These are phyloP conservation scores for Myanophis thanlyinensis DNA, from an alignment of 2,113 vertebrate genomes.

Conservation along the genomic window DNA sequence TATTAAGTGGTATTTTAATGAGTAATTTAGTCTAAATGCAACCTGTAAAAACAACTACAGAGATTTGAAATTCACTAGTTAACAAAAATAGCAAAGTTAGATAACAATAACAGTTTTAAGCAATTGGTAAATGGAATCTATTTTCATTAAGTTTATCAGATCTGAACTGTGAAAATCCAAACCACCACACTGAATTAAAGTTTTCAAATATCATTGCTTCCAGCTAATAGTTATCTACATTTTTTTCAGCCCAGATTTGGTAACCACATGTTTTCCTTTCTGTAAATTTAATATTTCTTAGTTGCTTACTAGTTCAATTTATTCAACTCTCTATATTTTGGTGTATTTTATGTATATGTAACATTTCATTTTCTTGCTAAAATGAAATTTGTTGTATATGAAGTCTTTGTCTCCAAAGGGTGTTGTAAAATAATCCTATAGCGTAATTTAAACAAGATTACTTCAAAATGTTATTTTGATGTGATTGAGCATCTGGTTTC, in stretches of 20 bases:
- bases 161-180: background rate
- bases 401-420: background rate
- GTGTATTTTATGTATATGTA: background rate
- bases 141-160: background rate
- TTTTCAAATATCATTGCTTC: background rate
- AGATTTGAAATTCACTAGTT: background rate
- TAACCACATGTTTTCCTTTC: background rate
- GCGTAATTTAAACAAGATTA: background rate
- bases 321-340: background rate
- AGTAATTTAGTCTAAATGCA: background rate
- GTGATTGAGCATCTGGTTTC: background rate
- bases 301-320: background rate
- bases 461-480: background rate
- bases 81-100: background rate
- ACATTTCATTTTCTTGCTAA: background rate
- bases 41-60: background rate
- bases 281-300: background rate
- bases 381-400: background rate
- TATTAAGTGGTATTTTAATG: background rate
- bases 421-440: background rate
- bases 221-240: background rate
- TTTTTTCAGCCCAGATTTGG: background rate
- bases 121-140: background rate
- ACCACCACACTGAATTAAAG: background rate
- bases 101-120: background rate